These are phyloP conservation scores for Drymonia ruficornis DNA, from an alignment of 2,888 invertebrate genomes.

Conservation along the genomic window DNA sequence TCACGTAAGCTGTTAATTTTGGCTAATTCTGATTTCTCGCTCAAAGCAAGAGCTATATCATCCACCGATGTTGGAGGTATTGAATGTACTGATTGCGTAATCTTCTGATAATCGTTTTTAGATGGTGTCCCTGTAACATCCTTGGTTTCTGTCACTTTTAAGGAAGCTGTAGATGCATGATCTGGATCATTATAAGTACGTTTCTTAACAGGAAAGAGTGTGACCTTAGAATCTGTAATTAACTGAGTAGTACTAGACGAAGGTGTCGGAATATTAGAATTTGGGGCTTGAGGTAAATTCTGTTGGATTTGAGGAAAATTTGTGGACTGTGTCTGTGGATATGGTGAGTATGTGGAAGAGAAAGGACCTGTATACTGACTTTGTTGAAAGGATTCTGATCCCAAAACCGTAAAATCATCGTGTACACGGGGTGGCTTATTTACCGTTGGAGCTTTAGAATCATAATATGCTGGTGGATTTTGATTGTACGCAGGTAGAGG, in stretches of 20 bases:
- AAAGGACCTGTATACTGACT: slow-evolving; percentile 74
- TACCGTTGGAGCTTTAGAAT: slow-evolving; percentile 80
- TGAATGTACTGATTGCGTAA: slow-evolving; percentile 48
- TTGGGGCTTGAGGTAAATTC: slow-evolving; percentile 54
- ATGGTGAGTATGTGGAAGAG: slow-evolving; percentile 68
- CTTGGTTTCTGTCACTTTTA: slow-evolving; percentile 54
- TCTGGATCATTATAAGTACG: slow-evolving; percentile 84
- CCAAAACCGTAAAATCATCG: slow-evolving; percentile 83
- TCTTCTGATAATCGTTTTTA: slow-evolving; percentile 64
- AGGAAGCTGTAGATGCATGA: slow-evolving; percentile 46
- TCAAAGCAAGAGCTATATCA: slow-evolving; percentile 70
- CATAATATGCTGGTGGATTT: slow-evolving; percentile 85
- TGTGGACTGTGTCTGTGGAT: slow-evolving; percentile 60
- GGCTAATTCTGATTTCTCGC: slow-evolving; percentile 71
- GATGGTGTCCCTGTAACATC: slow-evolving; percentile 41
- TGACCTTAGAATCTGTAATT: slow-evolving; percentile 60
- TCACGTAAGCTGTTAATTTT: slow-evolving; percentile 65
- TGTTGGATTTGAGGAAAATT: slow-evolving; percentile 62
- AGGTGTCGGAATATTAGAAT: slow-evolving; percentile 42
- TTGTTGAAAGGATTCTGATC: slow-evolving; percentile 83
- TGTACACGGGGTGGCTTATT: slow-evolving; percentile 78
- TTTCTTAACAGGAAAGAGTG: slow-evolving; percentile 87
- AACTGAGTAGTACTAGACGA: slow-evolving; percentile 51
- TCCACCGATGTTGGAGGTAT: slow-evolving; percentile 61
- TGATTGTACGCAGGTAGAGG: slow-evolving; percentile 74